Evolutionary conservation across 2,113 vertebrate species (phyloP).

Genomic region (Triplophysa dalaica): DNA sequence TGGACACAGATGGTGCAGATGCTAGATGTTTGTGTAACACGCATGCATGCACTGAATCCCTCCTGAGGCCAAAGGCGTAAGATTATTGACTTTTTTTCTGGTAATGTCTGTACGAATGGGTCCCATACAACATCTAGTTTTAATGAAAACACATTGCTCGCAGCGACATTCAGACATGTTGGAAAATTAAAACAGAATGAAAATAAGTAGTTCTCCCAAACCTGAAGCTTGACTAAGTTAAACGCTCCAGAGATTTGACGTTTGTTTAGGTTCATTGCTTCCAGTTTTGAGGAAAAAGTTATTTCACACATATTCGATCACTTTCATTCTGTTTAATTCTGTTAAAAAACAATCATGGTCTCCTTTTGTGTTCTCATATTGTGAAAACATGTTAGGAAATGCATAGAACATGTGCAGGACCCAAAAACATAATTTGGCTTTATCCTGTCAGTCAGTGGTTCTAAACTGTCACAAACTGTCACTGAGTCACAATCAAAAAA

Average conservation of each 20-base stretch:
- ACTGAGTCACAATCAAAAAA: too few species aligned
- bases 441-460: not conserved
- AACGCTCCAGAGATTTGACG: not conserved
- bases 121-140: slow-evolving; percentile 13
- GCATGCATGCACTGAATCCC: slow-evolving; percentile 14
- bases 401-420: not conserved
- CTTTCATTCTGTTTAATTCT: not conserved
- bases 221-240: not conserved
- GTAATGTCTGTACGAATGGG: slow-evolving; percentile 10
- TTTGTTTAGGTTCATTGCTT: not conserved
- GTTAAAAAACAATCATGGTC: not conserved
- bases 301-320: not conserved
- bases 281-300: not conserved
- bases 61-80: slow-evolving; percentile 15
- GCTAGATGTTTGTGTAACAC: slow-evolving; percentile 24
- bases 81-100: slow-evolving; percentile 31
- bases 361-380: not conserved
- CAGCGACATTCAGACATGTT: slow-evolving; percentile 43
- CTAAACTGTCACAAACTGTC: too few species aligned
- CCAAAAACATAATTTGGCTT: not conserved
- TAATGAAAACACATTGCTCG: slow-evolving; percentile 51
- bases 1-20: slow-evolving; percentile 32
- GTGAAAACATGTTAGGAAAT: not conserved
- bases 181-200: slow-evolving; percentile 50
- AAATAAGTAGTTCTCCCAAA: slow-evolving; percentile 35